Evolutionary conservation across 2,888 invertebrate genomes (phyloP).

Genomic region (Conomelus anceps): DNA sequence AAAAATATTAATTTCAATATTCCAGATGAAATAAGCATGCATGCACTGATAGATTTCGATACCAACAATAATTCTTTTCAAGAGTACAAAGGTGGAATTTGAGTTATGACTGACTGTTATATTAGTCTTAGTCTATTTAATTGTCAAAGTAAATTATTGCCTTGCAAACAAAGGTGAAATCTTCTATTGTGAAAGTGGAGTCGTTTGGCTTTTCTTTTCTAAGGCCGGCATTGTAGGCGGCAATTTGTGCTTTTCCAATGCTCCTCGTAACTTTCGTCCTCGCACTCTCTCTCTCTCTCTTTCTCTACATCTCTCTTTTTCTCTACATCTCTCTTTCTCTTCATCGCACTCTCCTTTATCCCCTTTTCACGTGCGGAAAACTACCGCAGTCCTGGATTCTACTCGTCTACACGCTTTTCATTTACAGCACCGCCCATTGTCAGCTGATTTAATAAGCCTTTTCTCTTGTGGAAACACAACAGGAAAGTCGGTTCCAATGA

Average conservation of each 20-base stretch:
- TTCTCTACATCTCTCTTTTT: too few relatives aligned
- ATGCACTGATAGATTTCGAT: too few relatives aligned
- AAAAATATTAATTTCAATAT: too few relatives aligned
- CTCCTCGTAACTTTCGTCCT: not conserved
- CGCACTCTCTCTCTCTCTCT: not conserved
- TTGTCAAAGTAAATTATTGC: not conserved
- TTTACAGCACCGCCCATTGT: not conserved
- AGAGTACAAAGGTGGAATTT: not conserved
- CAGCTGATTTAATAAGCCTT: not conserved
- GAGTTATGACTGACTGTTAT: not conserved
- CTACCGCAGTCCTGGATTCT: not conserved
- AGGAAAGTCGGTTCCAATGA: not conserved
- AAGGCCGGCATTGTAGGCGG: not conserved
- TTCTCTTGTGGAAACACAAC: not conserved
- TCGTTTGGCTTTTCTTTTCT: not conserved
- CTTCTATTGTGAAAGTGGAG: not conserved
- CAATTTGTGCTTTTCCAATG: not conserved
- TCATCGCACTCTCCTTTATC: not conserved
- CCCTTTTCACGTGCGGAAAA: not conserved
- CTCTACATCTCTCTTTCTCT: not conserved
- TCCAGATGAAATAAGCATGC: too few relatives aligned
- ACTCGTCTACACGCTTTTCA: not conserved
- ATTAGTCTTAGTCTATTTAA: not conserved
- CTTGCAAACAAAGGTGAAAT: not conserved
- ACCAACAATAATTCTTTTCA: not conserved